A percentile compares a stretch with the other conserved stretches of the same genome.
Conservation (phyloP, 2,113 vertebrate species). For the Girardinichthys multiradiatus region DNA sequence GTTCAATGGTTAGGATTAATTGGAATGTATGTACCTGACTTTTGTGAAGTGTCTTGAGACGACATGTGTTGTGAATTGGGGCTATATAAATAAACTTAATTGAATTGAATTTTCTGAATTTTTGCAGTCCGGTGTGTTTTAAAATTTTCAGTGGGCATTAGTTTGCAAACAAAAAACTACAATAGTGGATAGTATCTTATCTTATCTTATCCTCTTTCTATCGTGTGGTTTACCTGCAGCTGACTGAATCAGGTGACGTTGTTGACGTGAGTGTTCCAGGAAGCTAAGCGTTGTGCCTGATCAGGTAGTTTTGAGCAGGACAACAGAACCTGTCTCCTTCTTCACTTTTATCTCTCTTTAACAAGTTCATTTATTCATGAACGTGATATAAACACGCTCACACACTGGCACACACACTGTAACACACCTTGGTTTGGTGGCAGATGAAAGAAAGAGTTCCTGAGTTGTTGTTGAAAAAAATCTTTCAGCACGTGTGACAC, state of each 20-base stretch:
- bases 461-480: conserved; percentile 65
- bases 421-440: conserved; percentile 48
- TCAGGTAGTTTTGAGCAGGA: conserved; percentile 72
- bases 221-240: conserved; percentile 22
- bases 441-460: conserved; percentile 72
- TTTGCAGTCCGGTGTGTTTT: no score
- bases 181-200: background rate
- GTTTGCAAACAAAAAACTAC: background rate
- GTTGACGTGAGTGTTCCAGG: conserved; percentile 24
- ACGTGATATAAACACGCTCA: conserved; percentile 18
- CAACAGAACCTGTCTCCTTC: conserved; percentile 70
- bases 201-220: conserved; percentile 26
- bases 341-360: conserved; percentile 72
- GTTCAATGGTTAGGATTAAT: no score
- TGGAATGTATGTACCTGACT: no score
- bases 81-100: no score
- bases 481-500: conserved; percentile 49
- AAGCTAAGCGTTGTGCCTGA: conserved; percentile 53
- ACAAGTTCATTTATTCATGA: conserved; percentile 78
- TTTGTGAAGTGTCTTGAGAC: no score
- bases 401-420: conserved; percentile 25
- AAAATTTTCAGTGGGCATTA: no score
- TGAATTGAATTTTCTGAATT: no score
- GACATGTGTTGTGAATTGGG: no score
- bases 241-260: conserved; percentile 7